phyloP scores from a whole-genome alignment of 1,140 invertebrate species.

The Aporrectodea caliginosa region DNA sequence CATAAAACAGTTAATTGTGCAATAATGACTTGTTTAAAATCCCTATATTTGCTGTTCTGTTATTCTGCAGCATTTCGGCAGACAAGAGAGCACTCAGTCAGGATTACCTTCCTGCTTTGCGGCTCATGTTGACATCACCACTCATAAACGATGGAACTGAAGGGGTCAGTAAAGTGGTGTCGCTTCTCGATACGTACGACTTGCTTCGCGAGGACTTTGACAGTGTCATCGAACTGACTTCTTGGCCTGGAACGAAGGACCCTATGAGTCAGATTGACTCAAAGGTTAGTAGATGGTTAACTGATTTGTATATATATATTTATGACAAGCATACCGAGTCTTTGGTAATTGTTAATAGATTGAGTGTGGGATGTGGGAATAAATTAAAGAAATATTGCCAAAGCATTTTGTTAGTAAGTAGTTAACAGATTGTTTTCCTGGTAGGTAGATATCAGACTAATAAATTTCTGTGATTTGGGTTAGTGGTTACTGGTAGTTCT shows the following conservation, averaged over 20 bases:
- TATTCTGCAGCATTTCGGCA: slow-evolving; percentile 44
- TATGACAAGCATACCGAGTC: no score
- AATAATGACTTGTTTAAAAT: no score
- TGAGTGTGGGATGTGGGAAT: neutral
- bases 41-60: no score
- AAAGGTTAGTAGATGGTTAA: slow-evolving; percentile 61
- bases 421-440: neutral
- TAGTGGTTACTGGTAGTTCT: no score
- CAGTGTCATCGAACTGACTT: slow-evolving; percentile 73
- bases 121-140: slow-evolving; percentile 70
- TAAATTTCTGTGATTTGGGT: neutral
- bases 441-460: neutral
- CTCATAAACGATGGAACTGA: slow-evolving; percentile 67
- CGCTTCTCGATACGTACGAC: slow-evolving; percentile 74
- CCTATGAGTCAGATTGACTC: slow-evolving; percentile 70
- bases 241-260: slow-evolving; percentile 77
- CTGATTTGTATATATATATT: no score
- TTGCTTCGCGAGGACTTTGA: slow-evolving; percentile 87
- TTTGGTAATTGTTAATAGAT: neutral
- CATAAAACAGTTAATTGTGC: no score
- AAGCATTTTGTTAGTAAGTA: neutral
- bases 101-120: slow-evolving; percentile 75
- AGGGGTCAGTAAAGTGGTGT: slow-evolving; percentile 66
- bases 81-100: slow-evolving; percentile 48
- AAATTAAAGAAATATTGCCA: neutral